Base-by-base conservation (phyloP, 2,888 invertebrate genomes). In the Liopterus haemorrhoidalis region DNA sequence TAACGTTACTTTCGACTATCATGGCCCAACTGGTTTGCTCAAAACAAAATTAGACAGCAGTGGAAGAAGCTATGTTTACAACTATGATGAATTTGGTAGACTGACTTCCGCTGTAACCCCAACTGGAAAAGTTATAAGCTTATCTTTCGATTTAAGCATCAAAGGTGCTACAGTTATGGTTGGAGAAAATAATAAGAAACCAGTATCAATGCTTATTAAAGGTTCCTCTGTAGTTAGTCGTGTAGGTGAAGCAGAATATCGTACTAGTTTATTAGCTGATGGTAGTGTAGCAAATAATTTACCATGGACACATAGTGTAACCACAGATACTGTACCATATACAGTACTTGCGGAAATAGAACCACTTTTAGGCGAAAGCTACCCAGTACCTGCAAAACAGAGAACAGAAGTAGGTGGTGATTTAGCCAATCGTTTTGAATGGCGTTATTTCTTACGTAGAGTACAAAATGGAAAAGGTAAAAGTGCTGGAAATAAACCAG, bases 21-120 rank as follows among this genome's bases (percentile, higher is more conserved):
- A 93, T 59, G 88, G 88, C 1, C 85, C 89, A 0, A 87, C 90
- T 0, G 94, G 93, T 0, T 71, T 96, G 27, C 70, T 96, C 22
- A 88, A 87, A 63, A 87, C 89, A 0, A 90, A 91, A 63, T 73
- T 90, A 9, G 93, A 93, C 59, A 87, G 89, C 49, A 89, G 89
- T 2, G 92, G 92, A 2, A 75, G 92, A 52, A 89, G 90, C 55
- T 90, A 90, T 62, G 88, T 92, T 14, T 96, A 95, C 65, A 88
- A 89, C 60, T 96, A 95, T 60, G 94, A 96, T 61, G 89, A 90
- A 62, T 94, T 93, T 61, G 96, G 96, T 2, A 78, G 95, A 44
- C 71, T 95, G 1, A 89, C 88, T 2, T 85, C 86, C 8, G 91
- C 93, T 1, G 88, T 94, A 0, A 92, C 92, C 4, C 95, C 96